A percentile compares a stretch with the other conserved stretches of the same genome.
These are phyloP conservation scores for Corvus hawaiiensis DNA, from an alignment of 2,113 vertebrate species.

Conservation along the genomic window DNA sequence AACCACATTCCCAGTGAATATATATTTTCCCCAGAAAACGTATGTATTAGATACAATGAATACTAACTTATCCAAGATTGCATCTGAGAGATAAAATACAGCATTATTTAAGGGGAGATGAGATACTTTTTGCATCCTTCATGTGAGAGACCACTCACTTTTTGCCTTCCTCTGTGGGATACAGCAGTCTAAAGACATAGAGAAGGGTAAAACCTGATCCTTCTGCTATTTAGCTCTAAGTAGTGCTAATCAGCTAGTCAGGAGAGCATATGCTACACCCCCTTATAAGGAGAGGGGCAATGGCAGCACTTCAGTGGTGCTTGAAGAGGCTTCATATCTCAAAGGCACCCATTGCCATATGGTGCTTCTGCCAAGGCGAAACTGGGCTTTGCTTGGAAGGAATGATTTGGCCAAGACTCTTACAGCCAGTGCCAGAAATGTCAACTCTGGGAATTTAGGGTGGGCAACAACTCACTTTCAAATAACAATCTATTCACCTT, in stretches of 20 bases:
- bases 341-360: constrained; percentile 27
- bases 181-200: not conserved
- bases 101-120: not conserved
- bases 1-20: not conserved
- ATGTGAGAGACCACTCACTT: not conserved
- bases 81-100: not conserved
- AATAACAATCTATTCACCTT: constrained; percentile 30
- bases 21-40: not conserved
- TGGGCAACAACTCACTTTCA: constrained; percentile 33
- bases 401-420: not conserved
- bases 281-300: constrained; percentile 40
- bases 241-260: constrained; percentile 35
- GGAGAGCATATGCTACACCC: constrained; percentile 31
- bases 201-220: not conserved
- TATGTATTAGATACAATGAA: not conserved
- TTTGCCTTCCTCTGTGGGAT: not conserved
- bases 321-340: constrained; percentile 34
- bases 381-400: constrained; percentile 30
- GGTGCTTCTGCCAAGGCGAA: constrained; percentile 9
- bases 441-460: constrained; percentile 21
- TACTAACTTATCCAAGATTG: not conserved
- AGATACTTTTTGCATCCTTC: not conserved
- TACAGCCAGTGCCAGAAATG: constrained; percentile 3
- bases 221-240: constrained; percentile 12
- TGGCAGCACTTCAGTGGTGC: constrained; percentile 45